Evolutionary conservation across 2,797 vertebrate genomes (phyloP).

Genomic region (Falco novaeseelandiae): DNA sequence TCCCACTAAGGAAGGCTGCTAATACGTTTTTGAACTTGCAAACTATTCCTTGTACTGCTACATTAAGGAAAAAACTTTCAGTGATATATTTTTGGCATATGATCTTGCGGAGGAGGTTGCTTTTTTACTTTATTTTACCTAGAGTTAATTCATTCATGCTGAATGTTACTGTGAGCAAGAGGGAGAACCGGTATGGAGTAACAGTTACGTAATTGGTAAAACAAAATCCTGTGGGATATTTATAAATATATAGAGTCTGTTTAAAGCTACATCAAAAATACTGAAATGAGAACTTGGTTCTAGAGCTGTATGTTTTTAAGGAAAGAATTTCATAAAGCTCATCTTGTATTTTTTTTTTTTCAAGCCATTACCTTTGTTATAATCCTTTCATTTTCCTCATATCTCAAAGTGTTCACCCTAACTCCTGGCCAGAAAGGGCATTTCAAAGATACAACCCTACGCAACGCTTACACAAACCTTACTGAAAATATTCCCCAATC

Average conservation of each 20-base stretch:
- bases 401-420: background rate
- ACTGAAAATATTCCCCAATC: background rate
- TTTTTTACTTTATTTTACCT: conserved; percentile 37
- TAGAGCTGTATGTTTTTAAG: background rate
- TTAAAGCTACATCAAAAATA: conserved; percentile 1
- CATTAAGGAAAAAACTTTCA: background rate
- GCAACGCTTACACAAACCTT: background rate
- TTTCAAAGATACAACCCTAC: background rate
- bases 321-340: background rate
- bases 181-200: background rate
- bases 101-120: conserved; percentile 20
- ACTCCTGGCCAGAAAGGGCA: background rate
- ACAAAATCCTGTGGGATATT: background rate
- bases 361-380: background rate
- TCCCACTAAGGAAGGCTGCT: background rate
- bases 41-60: background rate
- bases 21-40: background rate
- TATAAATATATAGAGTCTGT: background rate
- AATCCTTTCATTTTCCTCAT: background rate
- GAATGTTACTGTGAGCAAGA: background rate
- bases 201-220: background rate
- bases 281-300: background rate
- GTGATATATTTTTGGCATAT: conserved; percentile 1
- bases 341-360: background rate
- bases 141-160: background rate